Evolutionary conservation across 2,888 invertebrate species (phyloP), one percentile per base, ranked within the genome.

Genomic region (Plebejus melissa): DNA sequence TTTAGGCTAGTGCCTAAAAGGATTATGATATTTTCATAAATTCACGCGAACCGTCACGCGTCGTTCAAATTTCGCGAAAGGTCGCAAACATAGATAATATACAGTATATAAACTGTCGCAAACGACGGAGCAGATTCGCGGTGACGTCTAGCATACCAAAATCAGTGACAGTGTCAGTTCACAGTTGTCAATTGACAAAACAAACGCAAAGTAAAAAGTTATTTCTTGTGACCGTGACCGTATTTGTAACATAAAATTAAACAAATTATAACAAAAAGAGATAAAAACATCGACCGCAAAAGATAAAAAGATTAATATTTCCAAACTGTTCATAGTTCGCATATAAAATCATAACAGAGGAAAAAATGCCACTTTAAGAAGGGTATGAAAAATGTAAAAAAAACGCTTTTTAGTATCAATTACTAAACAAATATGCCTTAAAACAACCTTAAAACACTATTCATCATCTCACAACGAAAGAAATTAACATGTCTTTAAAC

Each of bases 401-500:
- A 13, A 65, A 65, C 13, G 5, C 11, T 13, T 32, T 3, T 36
- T 32, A 28, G 1, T 32, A 32, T 11, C 4, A 65, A 32, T 22
- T 65, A 60, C 9, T 58, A 1, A 60, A 28, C 28, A 65, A 65
- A 65, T 36, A 65, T 65, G 32, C 65, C 32, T 1, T 65, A 65
- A 36, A 65, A 36, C 65, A 65, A 36, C 22, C 22, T 22, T 22
- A 22, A 22, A 22, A 22, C 22, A 22, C 0, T 65, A 0, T 65
- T 9, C 13, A 13, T 13, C 13, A 36, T 32, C 65, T 32, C 28
- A 57, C 22, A 38, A 4, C 38, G 7, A 11, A 11, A 16, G 22
- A 22, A 71, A 16, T 60, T 32, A 75, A 22, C 76, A 93, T 93
- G 93, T 90, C 92, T 75, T 82, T 91, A 82, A 93, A 93, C 81